A percentile compares a stretch with the other conserved stretches of the same genome.
Evolutionary conservation across 2,888 invertebrate genomes (phyloP).

Genomic region (Tetrapedia diversipes): DNA sequence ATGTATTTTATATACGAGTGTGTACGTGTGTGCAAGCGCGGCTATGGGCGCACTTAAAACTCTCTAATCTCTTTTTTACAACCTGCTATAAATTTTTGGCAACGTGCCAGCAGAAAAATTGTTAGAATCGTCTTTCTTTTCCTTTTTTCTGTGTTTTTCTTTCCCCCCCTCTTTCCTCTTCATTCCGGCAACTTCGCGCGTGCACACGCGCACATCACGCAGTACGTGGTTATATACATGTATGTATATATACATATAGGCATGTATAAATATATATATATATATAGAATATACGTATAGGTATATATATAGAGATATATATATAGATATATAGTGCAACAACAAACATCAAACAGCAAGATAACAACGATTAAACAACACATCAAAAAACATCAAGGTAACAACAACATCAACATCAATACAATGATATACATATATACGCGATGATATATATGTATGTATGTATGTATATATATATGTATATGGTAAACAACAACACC

Average conservation of each 20-base stretch:
- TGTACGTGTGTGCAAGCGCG: constrained; percentile 59
- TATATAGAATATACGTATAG: constrained; percentile 52
- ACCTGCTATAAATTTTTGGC: too few relatives aligned
- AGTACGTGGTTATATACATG: constrained; percentile 67
- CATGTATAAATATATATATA: constrained; percentile 49
- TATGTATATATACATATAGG: constrained; percentile 59
- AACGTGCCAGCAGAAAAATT: too few relatives aligned
- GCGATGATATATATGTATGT: constrained; percentile 52
- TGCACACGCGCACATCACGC: constrained; percentile 61
- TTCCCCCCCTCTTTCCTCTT: not conserved
- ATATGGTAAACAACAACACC: constrained; percentile 79
- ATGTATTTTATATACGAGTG: constrained; percentile 59
- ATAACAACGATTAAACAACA: constrained; percentile 82
- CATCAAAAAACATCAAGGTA: constrained; percentile 82
- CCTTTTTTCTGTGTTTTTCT: not conserved
- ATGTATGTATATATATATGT: constrained; percentile 64
- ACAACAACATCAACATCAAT: constrained; percentile 82
- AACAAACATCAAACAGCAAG: constrained; percentile 82
- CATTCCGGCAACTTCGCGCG: constrained; percentile 18
- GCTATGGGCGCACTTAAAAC: not conserved
- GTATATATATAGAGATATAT: constrained; percentile 54
- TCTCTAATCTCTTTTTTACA: too few relatives aligned
- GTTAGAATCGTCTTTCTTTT: too few relatives aligned
- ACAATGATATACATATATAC: constrained; percentile 73
- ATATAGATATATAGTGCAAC: constrained; percentile 79